Evolutionary conservation across 2,888 invertebrate species (phyloP).

Genomic region (Drosophila monieri): DNA sequence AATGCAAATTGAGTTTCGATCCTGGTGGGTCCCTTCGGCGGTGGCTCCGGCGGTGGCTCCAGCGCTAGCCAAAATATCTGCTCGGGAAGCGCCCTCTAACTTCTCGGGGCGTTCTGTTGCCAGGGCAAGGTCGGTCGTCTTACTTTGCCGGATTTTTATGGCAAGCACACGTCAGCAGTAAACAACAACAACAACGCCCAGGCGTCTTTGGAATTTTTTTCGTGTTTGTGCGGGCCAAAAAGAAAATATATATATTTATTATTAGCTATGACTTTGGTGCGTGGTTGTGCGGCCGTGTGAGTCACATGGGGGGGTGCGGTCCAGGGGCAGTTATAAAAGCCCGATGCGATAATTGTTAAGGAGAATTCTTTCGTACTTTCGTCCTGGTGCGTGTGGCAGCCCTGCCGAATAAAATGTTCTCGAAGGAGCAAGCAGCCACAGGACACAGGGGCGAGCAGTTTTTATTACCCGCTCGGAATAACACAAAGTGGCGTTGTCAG

Average conservation of each 20-base stretch:
- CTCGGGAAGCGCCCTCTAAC: constrained; percentile 20
- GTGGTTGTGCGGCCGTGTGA: constrained; percentile 11
- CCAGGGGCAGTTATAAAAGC: constrained; percentile 33
- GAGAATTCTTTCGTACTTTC: constrained; percentile 20
- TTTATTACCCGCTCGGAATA: constrained; percentile 59
- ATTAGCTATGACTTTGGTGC: constrained; percentile 51
- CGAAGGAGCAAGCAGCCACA: constrained; percentile 54
- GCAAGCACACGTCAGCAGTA: constrained; percentile 63
- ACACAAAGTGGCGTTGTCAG: constrained; percentile 72
- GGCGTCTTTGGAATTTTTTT: constrained; percentile 30
- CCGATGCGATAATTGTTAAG: constrained; percentile 60
- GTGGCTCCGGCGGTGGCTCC: constrained; percentile 24
- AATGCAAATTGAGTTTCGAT: constrained; percentile 72
- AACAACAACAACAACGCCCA: constrained; percentile 28
- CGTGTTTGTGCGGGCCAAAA: constrained; percentile 15
- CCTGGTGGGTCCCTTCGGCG: constrained; percentile 40
- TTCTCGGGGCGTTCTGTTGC: constrained; percentile 27
- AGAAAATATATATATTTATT: constrained; percentile 37
- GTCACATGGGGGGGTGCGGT: not conserved
- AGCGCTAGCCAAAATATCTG: constrained; percentile 47
- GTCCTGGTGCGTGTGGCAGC: constrained; percentile 56
- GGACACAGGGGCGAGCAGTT: constrained; percentile 43
- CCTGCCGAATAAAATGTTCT: constrained; percentile 42
- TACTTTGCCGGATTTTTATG: constrained; percentile 61
- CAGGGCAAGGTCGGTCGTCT: constrained; percentile 60